Percentiles rank a stretch among this genome's conserved stretches.
Conservation (phyloP, 2,113 vertebrate genomes). For the Equus przewalskii region DNA sequence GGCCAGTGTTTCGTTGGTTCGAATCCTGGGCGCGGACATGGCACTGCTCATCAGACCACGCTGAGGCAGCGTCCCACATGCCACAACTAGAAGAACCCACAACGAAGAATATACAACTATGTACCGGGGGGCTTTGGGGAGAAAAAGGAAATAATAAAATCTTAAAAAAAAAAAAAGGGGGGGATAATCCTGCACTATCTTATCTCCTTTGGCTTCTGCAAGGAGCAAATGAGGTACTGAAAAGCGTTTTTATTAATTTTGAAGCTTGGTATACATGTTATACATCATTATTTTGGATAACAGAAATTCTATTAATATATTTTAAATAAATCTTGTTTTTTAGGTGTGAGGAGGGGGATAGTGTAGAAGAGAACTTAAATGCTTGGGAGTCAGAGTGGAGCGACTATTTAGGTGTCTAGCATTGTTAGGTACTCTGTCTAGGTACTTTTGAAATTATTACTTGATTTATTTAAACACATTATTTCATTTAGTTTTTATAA, state of each 20-base stretch:
- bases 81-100: too few species aligned
- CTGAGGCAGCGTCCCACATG: too few species aligned
- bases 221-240: slow-evolving; percentile 7
- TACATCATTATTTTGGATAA: slow-evolving; percentile 1
- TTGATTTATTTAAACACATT: background rate
- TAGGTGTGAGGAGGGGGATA: background rate
- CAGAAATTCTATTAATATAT: background rate
- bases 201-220: background rate
- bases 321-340: slow-evolving; percentile 22
- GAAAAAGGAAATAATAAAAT: too few species aligned
- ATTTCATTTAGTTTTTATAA: slow-evolving; percentile 25
- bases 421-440: background rate
- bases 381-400: background rate
- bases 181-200: background rate
- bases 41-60: too few species aligned
- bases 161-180: background rate
- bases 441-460: background rate
- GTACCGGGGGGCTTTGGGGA: too few species aligned
- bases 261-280: background rate
- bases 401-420: background rate
- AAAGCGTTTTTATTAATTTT: slow-evolving; percentile 1
- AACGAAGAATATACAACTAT: too few species aligned
- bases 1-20: too few species aligned
- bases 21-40: too few species aligned
- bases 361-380: background rate